A percentile compares a stretch with the other conserved stretches of the same genome.
Evolutionary conservation across 2,113 vertebrate genomes (phyloP).

Genomic region (Meriones unguiculatus): DNA sequence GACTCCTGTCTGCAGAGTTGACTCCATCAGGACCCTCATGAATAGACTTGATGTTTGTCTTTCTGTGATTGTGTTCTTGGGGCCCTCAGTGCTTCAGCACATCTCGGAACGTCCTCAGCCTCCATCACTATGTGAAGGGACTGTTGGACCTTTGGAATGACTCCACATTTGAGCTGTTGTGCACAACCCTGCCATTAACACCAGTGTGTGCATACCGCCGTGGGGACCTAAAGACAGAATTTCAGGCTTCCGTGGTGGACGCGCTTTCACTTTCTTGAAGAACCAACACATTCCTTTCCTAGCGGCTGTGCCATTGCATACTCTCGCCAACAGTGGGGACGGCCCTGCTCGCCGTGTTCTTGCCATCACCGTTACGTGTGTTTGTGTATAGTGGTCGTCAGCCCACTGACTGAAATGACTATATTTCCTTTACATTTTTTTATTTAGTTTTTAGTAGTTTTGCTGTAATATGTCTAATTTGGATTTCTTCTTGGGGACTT

Average conservation of each 20-base stretch:
- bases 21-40: rapidly evolving
- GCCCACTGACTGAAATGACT: not conserved
- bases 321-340: not conserved
- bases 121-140: rapidly evolving
- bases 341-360: not conserved
- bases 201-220: rapidly evolving
- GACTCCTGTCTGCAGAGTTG: not conserved
- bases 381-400: not conserved
- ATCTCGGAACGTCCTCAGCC: not conserved
- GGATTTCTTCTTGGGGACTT: no score
- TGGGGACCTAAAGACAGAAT: not conserved
- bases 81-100: rapidly evolving
- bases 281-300: rapidly evolving
- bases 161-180: not conserved
- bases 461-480: rapidly evolving
- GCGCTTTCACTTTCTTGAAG: not conserved
- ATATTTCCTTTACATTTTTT: not conserved
- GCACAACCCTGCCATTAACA: not conserved
- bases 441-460: not conserved
- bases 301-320: not conserved
- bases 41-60: not conserved
- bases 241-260: not conserved
- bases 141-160: rapidly evolving
- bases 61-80: not conserved
- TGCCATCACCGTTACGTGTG: not conserved